These are phyloP conservation scores for Phallusia fumigata DNA, from an alignment of 23 tunicate species.

Conservation along the genomic window DNA sequence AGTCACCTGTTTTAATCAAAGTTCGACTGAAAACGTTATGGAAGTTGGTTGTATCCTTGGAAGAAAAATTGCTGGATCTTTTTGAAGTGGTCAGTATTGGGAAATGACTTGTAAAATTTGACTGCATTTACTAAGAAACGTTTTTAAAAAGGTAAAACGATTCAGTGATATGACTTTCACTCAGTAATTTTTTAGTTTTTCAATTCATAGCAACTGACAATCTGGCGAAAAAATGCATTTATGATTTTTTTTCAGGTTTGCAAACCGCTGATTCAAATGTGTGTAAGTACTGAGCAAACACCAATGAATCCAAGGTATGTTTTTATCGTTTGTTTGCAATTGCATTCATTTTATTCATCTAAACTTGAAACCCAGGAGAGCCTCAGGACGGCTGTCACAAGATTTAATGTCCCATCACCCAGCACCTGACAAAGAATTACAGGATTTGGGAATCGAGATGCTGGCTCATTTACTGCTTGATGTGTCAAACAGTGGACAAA, in stretches of 20 bases:
- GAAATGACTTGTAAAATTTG: too few species aligned
- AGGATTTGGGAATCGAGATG: constrained; percentile 55
- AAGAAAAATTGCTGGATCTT: constrained; percentile 42
- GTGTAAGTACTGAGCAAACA: constrained; percentile 5
- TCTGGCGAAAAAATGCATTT: neutral
- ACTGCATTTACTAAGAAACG: too few species aligned
- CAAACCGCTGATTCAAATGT: constrained; percentile 26
- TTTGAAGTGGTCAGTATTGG: constrained; percentile 38
- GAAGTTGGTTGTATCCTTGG: constrained; percentile 40
- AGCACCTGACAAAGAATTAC: constrained; percentile 27
- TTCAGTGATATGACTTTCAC: too few species aligned
- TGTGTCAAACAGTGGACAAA: constrained; percentile 18
- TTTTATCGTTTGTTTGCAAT: too few species aligned
- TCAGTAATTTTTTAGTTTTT: too few species aligned
- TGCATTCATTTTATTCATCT: too few species aligned
- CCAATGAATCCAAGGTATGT: constrained; percentile 23
- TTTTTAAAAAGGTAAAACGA: too few species aligned
- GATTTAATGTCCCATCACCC: neutral
- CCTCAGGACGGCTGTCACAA: constrained; percentile 23
- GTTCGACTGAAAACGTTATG: constrained; percentile 50
- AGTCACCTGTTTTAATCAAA: constrained; percentile 17
- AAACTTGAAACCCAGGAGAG: constrained; percentile 15
- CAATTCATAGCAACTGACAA: too few species aligned
- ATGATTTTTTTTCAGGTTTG: constrained; percentile 33
- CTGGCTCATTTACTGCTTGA: constrained; percentile 35